A percentile compares a stretch with the other conserved stretches of the same genome.
phyloP scores from a whole-genome alignment of 2,113 vertebrate genomes.

The Heloderma charlesbogerti region DNA sequence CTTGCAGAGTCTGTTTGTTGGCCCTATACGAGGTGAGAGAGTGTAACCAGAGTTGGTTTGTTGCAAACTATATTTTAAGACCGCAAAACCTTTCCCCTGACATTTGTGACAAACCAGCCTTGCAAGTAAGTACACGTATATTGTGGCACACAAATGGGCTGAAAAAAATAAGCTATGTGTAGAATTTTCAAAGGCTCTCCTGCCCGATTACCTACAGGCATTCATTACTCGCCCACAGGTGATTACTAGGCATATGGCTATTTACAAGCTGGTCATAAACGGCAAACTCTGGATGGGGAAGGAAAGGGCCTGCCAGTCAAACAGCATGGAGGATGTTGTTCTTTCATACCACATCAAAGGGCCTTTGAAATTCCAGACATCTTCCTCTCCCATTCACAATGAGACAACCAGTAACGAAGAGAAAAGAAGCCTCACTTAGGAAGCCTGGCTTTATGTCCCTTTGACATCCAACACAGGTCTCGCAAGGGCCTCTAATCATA shows the following conservation, averaged over 20 bases:
- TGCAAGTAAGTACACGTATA: not conserved
- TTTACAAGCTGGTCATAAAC: not conserved
- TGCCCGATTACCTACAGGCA: not conserved
- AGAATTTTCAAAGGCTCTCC: not conserved
- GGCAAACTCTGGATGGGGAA: not conserved
- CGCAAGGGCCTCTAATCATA: no score
- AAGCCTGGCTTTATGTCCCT: no score
- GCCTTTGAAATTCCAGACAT: not conserved
- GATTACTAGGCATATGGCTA: not conserved
- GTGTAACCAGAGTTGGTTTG: not conserved
- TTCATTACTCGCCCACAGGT: not conserved
- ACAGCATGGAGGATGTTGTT: not conserved
- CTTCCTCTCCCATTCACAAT: not conserved
- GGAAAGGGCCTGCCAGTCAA: no score
- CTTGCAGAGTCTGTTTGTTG: conserved; percentile 57
- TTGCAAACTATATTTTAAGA: accelerated
- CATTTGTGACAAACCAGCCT: accelerated
- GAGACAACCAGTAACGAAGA: not conserved
- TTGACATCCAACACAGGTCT: no score
- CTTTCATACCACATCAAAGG: not conserved
- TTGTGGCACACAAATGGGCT: not conserved
- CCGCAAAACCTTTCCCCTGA: accelerated
- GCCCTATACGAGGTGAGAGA: conserved; percentile 54
- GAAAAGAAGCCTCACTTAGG: no score
- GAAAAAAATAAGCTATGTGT: not conserved